Base-by-base conservation (phyloP, 2,113 vertebrate genomes). In the Probosciger aterrimus region DNA sequence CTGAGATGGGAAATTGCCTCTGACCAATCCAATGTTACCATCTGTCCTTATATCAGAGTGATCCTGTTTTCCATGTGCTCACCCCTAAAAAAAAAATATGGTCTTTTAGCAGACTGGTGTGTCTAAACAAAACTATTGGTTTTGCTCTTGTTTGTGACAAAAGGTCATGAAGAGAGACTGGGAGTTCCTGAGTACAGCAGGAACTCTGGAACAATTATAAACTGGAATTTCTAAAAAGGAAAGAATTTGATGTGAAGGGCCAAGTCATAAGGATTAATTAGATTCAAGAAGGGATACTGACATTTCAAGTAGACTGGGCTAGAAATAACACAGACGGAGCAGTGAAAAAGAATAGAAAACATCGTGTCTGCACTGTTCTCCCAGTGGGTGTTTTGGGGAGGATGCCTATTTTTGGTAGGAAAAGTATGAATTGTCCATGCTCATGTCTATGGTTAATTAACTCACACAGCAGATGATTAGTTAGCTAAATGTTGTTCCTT, bases 141-240 rank as follows among this genome's bases (percentile, higher is more conserved):
- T 68, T 76, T 2, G 1, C 20, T 93, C 39, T 67, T 65, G n/a
- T 73, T 93, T 88, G 46, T 92, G 67, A 86, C 67, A 93, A 73
- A 85, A 90, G 79, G 76, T 77, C 63, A 31, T 24, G 24, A 87
- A 73, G 62, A 63, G 41, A 65, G 41, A 77, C 23, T 76, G 44
- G 52, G 67, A 88, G 65, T 49, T 95, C 86, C 70, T 5, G 6
- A 68, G 30, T 69, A 85, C 53, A 76, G 70, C 63, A 76, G 41
- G 82, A 96, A 46, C 28, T 91, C 67, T 95, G 91, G 87, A 94
- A 94, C 74, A 90, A 74, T 35, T 65, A 75, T 27, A 60, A 87
- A 70, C 2, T 12, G 23, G n/a, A 53, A 93, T 85, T 71, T 91
- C 75, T 90, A 18, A 59, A 96, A 95, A 81, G 86, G 46, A 86